Evolutionary conservation across 2,888 invertebrate genomes (phyloP).

Genomic region (Thelaira solivaga): DNA sequence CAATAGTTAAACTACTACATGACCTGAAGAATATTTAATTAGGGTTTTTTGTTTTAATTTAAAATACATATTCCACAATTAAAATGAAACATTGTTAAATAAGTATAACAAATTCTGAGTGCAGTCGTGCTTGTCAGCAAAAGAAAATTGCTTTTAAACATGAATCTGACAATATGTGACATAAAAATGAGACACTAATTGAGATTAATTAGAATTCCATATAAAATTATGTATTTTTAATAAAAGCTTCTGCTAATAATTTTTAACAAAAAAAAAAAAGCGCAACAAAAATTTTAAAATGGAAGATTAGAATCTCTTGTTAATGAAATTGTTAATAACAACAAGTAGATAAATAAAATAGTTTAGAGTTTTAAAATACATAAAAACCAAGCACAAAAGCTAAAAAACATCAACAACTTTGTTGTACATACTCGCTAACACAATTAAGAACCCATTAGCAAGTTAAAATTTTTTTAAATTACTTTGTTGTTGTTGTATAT

Average conservation of each 20-base stretch:
- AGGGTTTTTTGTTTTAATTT: no score
- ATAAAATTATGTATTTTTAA: background rate
- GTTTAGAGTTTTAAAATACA: no score
- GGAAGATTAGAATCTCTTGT: conserved; percentile 1
- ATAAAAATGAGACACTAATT: conserved; percentile 46
- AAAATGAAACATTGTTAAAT: background rate
- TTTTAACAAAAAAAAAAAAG: background rate
- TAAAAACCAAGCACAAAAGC: no score
- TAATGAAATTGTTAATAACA: conserved; percentile 6
- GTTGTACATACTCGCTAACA: conserved; percentile 12
- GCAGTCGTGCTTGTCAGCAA: background rate
- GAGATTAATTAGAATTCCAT: conserved; percentile 3
- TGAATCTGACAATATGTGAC: conserved; percentile 48
- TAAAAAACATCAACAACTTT: background rate
- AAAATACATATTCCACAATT: no score
- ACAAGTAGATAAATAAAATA: no score
- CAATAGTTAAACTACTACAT: no score
- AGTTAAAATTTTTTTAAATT: background rate
- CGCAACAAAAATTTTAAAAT: background rate
- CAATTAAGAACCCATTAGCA: conserved; percentile 43
- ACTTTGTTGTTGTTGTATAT: no score
- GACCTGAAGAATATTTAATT: no score
- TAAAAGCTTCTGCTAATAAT: background rate
- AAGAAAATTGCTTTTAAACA: background rate
- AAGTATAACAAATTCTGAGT: no score